phyloP scores from a whole-genome alignment of 1,140 invertebrate species.

The Caenorhabditis inopinata region DNA sequence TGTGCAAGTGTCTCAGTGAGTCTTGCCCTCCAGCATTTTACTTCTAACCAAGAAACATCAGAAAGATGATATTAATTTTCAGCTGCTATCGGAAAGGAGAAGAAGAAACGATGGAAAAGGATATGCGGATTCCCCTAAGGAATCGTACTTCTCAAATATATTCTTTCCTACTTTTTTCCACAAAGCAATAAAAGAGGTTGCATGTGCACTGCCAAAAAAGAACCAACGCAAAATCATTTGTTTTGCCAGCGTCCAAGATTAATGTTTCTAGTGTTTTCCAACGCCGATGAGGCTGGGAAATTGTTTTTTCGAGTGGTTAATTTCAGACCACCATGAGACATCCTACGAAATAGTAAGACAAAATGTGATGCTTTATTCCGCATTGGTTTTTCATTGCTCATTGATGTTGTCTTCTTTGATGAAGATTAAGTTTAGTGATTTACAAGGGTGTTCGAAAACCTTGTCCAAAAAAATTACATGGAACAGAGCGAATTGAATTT shows the following conservation, averaged over 20 bases:
- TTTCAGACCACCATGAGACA: too few species aligned
- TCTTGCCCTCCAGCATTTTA: background rate
- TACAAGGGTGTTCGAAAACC: too few species aligned
- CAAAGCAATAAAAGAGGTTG: conserved; percentile 19
- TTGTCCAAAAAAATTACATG: too few species aligned
- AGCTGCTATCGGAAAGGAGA: background rate
- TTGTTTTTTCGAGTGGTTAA: conserved; percentile 10
- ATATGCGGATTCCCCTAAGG: conserved; percentile 26
- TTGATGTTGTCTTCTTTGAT: too few species aligned
- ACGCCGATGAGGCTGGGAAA: background rate
- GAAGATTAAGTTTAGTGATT: too few species aligned
- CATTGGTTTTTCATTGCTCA: too few species aligned
- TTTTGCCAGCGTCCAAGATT: background rate
- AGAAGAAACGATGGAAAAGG: background rate
- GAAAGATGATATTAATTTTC: conserved; percentile 33
- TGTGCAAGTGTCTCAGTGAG: background rate
- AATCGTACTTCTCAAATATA: conserved; percentile 33
- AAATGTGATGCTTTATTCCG: too few species aligned
- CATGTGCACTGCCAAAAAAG: conserved; percentile 10
- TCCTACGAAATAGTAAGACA: too few species aligned
- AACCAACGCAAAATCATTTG: conserved; percentile 13
- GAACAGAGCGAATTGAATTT: too few species aligned
- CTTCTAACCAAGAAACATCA: conserved; percentile 17
- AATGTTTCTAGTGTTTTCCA: conserved; percentile 1
- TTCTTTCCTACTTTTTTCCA: background rate